Evolutionary conservation across 2,797 vertebrate genomes (phyloP).

Genomic region (Periparus ater): DNA sequence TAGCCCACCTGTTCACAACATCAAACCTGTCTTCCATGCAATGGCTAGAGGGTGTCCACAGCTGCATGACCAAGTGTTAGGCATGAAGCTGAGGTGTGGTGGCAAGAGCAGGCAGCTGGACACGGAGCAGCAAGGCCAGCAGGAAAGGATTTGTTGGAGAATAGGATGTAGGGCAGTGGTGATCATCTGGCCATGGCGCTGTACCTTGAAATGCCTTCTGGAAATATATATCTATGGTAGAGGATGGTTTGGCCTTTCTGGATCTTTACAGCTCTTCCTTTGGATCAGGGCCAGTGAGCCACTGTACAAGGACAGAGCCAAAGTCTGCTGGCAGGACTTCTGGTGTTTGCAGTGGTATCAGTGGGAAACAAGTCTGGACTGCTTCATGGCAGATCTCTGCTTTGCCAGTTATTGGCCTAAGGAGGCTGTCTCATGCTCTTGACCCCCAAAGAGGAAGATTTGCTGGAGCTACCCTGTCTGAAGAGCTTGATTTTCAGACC

Average conservation of each 20-base stretch:
- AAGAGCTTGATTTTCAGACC: neutral
- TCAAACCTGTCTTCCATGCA: neutral
- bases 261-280: neutral
- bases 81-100: neutral
- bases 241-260: neutral
- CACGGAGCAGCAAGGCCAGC: neutral
- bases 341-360: neutral
- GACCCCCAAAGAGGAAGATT: neutral
- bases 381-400: neutral
- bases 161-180: neutral
- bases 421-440: neutral
- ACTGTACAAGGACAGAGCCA: neutral
- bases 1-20: neutral
- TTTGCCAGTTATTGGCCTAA: neutral
- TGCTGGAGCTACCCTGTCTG: neutral
- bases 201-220: neutral
- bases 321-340: neutral
- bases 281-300: neutral
- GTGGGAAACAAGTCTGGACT: neutral
- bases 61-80: neutral
- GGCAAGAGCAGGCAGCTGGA: neutral
- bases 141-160: neutral
- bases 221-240: neutral
- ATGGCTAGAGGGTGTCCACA: neutral
- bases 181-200: neutral